Evolutionary conservation across 2,888 invertebrate genomes (phyloP).

Genomic region (Pogonocherus hispidulus): DNA sequence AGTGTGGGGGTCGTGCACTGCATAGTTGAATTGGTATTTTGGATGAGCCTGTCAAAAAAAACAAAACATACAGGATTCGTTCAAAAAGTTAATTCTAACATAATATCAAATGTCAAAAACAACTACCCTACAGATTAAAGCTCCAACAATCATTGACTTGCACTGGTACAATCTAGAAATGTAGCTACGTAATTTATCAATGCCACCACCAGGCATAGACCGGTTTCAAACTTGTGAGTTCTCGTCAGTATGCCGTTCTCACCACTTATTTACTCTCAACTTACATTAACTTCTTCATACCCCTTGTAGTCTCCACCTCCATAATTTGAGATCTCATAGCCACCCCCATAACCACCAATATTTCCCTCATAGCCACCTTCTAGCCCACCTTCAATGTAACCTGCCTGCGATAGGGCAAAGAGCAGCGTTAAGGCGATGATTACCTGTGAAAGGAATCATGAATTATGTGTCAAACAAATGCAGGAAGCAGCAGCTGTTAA

Average conservation of each 20-base stretch:
- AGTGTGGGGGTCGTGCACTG: slow-evolving; percentile 58
- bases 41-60: slow-evolving; percentile 49
- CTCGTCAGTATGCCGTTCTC: too few relatives aligned
- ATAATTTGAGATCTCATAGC: slow-evolving; percentile 34
- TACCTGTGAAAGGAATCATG: slow-evolving; percentile 57
- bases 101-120: too few relatives aligned
- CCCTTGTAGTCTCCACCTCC: slow-evolving; percentile 39
- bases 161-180: too few relatives aligned
- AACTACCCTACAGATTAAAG: too few relatives aligned
- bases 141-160: too few relatives aligned
- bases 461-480: too few relatives aligned
- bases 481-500: too few relatives aligned
- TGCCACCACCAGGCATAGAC: too few relatives aligned
- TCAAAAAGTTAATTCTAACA: too few relatives aligned
- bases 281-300: slow-evolving; percentile 54
- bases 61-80: too few relatives aligned
- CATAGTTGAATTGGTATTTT: slow-evolving; percentile 58
- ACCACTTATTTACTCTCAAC: slow-evolving; percentile 4
- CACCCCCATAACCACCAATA: slow-evolving; percentile 46
- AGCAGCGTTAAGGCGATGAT: slow-evolving; percentile 52
- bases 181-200: too few relatives aligned
- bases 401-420: slow-evolving; percentile 48
- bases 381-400: slow-evolving; percentile 48
- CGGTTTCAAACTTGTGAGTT: too few relatives aligned
- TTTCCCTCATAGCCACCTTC: slow-evolving; percentile 48